Conservation (phyloP, 2,113 vertebrate genomes). For the Platysternon megacephalum region DNA sequence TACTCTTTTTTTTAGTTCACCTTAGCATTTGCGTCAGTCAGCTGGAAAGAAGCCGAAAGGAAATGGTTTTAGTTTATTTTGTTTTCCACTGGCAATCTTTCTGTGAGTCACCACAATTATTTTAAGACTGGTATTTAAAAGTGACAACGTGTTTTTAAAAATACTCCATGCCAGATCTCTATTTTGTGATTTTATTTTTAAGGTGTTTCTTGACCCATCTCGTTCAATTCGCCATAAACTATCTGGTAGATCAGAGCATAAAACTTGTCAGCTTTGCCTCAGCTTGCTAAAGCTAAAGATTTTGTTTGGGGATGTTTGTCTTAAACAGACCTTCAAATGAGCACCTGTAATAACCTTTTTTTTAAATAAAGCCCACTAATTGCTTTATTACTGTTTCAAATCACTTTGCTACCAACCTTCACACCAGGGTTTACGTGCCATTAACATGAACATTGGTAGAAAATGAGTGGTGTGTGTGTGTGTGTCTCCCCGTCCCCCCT, state of each 20-base stretch:
- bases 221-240: neutral
- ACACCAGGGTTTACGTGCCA: neutral
- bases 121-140: neutral
- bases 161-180: neutral
- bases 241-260: neutral
- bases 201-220: neutral
- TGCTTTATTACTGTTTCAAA: neutral
- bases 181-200: neutral
- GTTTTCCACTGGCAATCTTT: neutral
- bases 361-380: neutral
- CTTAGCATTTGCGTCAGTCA: neutral
- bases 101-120: neutral
- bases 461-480: rapidly evolving
- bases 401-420: neutral
- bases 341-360: neutral
- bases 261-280: neutral
- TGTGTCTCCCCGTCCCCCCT: too few species aligned
- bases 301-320: neutral
- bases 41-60: neutral
- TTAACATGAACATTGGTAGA: neutral
- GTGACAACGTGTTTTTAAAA: neutral
- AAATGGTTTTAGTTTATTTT: neutral
- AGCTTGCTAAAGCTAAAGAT: neutral
- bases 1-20: neutral
- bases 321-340: neutral